Evolutionary conservation across 2,797 vertebrate genomes (phyloP).

Genomic region (Bradypodion ventrale): DNA sequence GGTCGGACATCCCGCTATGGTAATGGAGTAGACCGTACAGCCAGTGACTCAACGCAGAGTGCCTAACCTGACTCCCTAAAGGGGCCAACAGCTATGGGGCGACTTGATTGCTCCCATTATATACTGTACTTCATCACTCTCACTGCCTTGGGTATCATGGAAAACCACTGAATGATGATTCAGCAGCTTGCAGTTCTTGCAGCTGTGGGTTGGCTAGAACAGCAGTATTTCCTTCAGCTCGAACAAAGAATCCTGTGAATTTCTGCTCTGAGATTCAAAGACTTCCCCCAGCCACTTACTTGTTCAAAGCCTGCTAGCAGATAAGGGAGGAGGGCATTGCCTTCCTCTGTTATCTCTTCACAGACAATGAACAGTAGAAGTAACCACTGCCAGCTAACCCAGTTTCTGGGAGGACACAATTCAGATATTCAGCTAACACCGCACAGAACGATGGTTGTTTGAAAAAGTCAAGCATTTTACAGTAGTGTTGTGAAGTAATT

Average conservation of each 20-base stretch:
- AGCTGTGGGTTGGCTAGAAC: slow-evolving; percentile 60
- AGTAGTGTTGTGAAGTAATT: not conserved
- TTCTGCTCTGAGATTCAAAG: slow-evolving; percentile 69
- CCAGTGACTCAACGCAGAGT: too few species aligned
- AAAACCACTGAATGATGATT: slow-evolving; percentile 67
- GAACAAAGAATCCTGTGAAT: slow-evolving; percentile 67
- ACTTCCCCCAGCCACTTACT: slow-evolving; percentile 70
- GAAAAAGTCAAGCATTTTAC: slow-evolving; percentile 2
- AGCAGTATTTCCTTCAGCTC: slow-evolving; percentile 56
- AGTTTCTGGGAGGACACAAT: slow-evolving; percentile 50
- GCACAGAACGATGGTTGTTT: slow-evolving; percentile 6
- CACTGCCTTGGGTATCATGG: slow-evolving; percentile 67
- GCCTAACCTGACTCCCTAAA: too few species aligned
- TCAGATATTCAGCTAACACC: slow-evolving; percentile 33
- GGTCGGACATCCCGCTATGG: too few species aligned
- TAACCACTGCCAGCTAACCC: slow-evolving; percentile 39
- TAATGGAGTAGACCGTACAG: too few species aligned
- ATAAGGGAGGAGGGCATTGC: slow-evolving; percentile 63
- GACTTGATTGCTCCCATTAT: slow-evolving; percentile 73
- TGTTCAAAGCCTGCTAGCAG: slow-evolving; percentile 69
- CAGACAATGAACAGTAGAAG: slow-evolving; percentile 53
- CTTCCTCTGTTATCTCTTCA: slow-evolving; percentile 48
- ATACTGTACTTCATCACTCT: slow-evolving; percentile 74
- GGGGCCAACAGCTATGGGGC: slow-evolving; percentile 67
- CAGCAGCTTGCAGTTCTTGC: slow-evolving; percentile 62